A percentile compares a stretch with the other conserved stretches of the same genome.
Conservation (phyloP, 2,888 invertebrate genomes). For the Scaptodrosophila latifasciaeformis region DNA sequence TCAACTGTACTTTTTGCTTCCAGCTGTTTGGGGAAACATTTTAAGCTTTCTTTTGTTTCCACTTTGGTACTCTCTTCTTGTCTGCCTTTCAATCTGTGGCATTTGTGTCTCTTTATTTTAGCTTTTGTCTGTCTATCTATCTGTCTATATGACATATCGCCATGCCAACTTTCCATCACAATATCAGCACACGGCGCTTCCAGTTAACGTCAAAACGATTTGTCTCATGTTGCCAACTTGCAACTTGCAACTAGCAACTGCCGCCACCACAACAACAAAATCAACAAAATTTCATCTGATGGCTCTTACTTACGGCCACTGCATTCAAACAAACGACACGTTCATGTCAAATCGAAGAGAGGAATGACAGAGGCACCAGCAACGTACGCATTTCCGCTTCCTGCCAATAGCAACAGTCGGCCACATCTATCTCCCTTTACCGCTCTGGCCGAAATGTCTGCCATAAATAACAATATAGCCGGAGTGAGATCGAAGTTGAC, state of each 20-base stretch:
- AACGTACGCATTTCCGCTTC: slow-evolving; percentile 43
- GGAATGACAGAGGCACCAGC: background rate
- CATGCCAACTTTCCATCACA: slow-evolving; percentile 1
- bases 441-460: too few relatives aligned
- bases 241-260: slow-evolving; percentile 3
- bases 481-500: background rate
- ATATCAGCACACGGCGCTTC: background rate
- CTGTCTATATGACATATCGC: too few relatives aligned
- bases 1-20: too few relatives aligned
- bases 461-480: slow-evolving; percentile 55
- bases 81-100: too few relatives aligned
- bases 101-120: too few relatives aligned
- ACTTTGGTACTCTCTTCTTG: too few relatives aligned
- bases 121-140: too few relatives aligned
- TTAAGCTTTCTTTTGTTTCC: too few relatives aligned
- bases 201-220: slow-evolving; percentile 1
- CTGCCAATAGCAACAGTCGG: too few relatives aligned
- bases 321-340: slow-evolving; percentile 34
- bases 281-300: background rate
- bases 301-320: slow-evolving; percentile 3
- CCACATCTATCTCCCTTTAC: too few relatives aligned
- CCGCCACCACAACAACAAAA: slow-evolving; percentile 8
- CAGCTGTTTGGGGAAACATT: too few relatives aligned
- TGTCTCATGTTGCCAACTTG: background rate
- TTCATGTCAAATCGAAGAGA: slow-evolving; percentile 25